Evolutionary conservation across 2,797 vertebrate genomes (phyloP), one percentile per base, ranked within the genome.

Genomic region (Benthosema pterotum): DNA sequence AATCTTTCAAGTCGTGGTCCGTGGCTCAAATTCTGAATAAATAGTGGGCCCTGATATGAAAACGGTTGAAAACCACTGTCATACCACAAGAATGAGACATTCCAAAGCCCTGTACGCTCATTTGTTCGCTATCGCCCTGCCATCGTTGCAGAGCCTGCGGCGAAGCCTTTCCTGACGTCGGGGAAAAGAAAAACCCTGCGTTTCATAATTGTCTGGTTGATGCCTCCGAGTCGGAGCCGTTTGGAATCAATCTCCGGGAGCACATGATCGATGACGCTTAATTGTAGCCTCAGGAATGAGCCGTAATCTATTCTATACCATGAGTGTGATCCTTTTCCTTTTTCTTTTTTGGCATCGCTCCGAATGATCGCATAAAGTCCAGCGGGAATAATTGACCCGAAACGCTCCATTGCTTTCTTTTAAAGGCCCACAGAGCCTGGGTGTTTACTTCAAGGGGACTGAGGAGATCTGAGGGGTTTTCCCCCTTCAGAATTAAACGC

Each of bases 191-290:
- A 65, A 69, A 72, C 16, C 13, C 16, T 0, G 15, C 22, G 48
- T 70, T 67, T 78, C 69, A 67, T 81, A 59, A 83, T 85, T 67
- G 70, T 82, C 70, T 60, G 49, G 71, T 71, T 54, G 58, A 63
- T 70, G 58, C 57, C 56, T 76, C 58, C 3, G 45, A 77, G 75
- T 80, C 68, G 77, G 60, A 79, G 73, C 55, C 64, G 67, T 80
- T 83, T 83, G 52, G 16, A 75, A 72, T 83, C 76, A 79, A 79
- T 85, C 77, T 77, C 71, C 43, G 52, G 53, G 75, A 65, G 82
- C 79, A 82, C 42, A 77, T 72, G 74, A 89, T 91, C 80, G 82
- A 87, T 86, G 77, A 50, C 48, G 57, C 72, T 87, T 87, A 81
- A 90, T 88, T 85, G 73, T 67, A 84, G 81, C 82, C 69, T 60